Evolutionary conservation across 1,140 invertebrate genomes (phyloP), one percentile per base, ranked within the genome.

Genomic region (Drosophila fuyamai): DNA sequence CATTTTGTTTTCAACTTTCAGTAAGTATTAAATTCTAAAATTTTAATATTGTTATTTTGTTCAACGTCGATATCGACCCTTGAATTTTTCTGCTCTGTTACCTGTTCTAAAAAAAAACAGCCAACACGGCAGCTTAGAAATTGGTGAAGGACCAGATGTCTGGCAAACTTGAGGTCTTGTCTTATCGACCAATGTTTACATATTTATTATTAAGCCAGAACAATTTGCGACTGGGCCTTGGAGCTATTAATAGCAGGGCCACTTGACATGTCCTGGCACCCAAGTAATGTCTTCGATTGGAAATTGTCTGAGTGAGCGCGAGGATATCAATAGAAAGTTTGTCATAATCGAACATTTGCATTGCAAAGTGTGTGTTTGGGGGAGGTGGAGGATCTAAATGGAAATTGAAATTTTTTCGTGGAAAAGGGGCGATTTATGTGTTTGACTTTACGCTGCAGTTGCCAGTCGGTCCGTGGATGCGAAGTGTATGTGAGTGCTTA

Each of bases 371-470:
- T 16, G 18, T 16, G 29, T 32, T 32, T 2, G 50, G 16, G 23
- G 35, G 12, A 13, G 16, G 8, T 14, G 8, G 14, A 18, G 16
- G 29, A 43, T 50, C 58, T 54, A 81, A 74, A 74, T 74, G 68
- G 76, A 68, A 83, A 78, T 79, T 79, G 62, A 79, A 60, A 47
- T 74, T 36, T 53, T 65, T 65, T 58, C 48, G 56, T 74, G 46
- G 13, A 16, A 68, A 51, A 6, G 55, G n/a, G n/a, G 58, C 54
- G 55, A 88, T 85, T 88, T 85, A 85, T 85, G 83, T 85, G 79
- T 88, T 82, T 88, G 83, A 57, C 75, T 85, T 88, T 72, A 60
- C 67, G 80, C 81, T 66, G 81, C 80, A 84, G 74, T 71, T 79
- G 75, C 57, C 75, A 65, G 50, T 36, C 46, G 12, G 12, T 44